Percentiles rank a stretch among this genome's conserved stretches.
Conservation (phyloP, 2,888 invertebrate genomes). For the Nomada flava region DNA sequence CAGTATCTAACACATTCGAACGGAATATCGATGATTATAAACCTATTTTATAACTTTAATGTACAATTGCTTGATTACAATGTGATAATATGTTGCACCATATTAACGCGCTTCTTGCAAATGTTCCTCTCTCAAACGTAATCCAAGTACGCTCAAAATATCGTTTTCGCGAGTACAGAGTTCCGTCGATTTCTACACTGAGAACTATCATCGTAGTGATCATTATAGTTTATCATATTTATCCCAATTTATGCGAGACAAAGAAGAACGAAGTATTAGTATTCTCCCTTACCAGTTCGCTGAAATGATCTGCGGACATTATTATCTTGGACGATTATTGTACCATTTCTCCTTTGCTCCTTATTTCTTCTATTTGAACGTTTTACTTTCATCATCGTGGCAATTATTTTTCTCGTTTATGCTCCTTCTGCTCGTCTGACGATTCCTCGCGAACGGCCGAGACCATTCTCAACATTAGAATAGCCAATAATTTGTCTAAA, state of each 20-base stretch:
- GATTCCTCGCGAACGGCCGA: slow-evolving; percentile 83
- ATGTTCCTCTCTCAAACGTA: slow-evolving; percentile 41
- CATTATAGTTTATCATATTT: slow-evolving; percentile 36
- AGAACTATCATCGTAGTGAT: background rate
- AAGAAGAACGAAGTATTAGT: slow-evolving; percentile 30
- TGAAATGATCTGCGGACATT: slow-evolving; percentile 27
- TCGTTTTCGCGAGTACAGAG: slow-evolving; percentile 43
- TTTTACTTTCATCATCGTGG: background rate
- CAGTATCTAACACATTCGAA: slow-evolving; percentile 50
- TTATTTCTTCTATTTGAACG: background rate
- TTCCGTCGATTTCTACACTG: slow-evolving; percentile 19
- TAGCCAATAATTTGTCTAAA: slow-evolving; percentile 94
- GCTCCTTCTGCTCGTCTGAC: slow-evolving; percentile 77
- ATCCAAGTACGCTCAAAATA: slow-evolving; percentile 39
- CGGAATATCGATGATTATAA: slow-evolving; percentile 52
- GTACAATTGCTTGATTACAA: slow-evolving; percentile 58
- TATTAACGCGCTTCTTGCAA: slow-evolving; percentile 63
- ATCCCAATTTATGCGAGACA: slow-evolving; percentile 15
- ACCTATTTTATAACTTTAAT: slow-evolving; percentile 51
- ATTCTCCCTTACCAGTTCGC: slow-evolving; percentile 37
- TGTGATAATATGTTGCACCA: slow-evolving; percentile 19
- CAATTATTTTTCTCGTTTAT: slow-evolving; percentile 76
- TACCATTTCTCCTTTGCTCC: slow-evolving; percentile 29
- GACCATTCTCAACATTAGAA: slow-evolving; percentile 91
- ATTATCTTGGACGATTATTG: slow-evolving; percentile 54